Evolutionary conservation across 37 sponge, comb jelly and placozoan genomes (phyloP).

Genomic region (Agelas oroides): DNA sequence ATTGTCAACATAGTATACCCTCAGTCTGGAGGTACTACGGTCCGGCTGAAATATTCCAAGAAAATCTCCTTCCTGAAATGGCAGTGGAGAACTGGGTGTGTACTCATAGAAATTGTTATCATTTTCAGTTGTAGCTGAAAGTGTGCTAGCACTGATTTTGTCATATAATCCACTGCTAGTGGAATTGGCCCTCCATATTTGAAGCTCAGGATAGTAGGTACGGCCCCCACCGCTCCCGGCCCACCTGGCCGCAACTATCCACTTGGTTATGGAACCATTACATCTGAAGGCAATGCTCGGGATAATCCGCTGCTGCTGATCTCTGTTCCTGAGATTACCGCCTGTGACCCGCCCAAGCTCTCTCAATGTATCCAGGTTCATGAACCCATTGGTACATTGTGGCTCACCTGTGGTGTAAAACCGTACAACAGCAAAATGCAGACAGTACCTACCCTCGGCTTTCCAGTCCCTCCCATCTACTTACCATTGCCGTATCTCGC

Average conservation of each 20-base stretch:
- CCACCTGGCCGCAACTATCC: too few species aligned
- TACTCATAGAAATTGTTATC: neutral
- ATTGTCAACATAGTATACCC: neutral
- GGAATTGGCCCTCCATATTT: neutral
- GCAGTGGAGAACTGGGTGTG: neutral
- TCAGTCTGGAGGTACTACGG: too few species aligned
- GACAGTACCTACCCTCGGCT: too few species aligned
- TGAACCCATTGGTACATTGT: neutral
- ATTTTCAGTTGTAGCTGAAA: too few species aligned
- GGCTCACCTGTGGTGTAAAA: neutral
- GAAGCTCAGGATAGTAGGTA: neutral
- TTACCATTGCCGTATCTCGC: too few species aligned
- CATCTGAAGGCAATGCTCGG: neutral
- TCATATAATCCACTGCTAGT: neutral
- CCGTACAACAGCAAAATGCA: too few species aligned
- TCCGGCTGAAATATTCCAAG: slow-evolving; percentile 27
- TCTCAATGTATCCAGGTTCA: neutral
- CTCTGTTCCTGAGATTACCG: neutral
- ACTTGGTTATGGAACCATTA: too few species aligned
- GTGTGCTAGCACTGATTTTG: neutral
- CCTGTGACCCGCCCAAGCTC: neutral
- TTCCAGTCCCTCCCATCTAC: too few species aligned
- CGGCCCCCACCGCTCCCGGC: neutral
- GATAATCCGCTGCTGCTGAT: neutral
- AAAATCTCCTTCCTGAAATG: slow-evolving; percentile 4